These are phyloP conservation scores for Microdon myrmicae DNA, from an alignment of 2,888 invertebrate genomes.

Conservation along the genomic window DNA sequence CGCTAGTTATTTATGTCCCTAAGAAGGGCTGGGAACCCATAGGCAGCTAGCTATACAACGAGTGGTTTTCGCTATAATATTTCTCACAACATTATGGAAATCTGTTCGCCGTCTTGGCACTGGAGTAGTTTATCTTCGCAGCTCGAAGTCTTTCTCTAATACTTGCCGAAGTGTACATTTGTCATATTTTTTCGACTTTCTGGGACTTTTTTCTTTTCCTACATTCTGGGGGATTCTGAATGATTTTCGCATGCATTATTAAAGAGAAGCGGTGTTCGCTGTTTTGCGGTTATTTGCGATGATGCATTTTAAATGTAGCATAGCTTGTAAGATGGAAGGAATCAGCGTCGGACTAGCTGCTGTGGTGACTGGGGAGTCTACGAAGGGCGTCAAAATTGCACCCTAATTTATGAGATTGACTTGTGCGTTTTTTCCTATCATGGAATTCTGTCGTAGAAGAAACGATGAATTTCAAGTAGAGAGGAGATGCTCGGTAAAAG, in stretches of 20 bases:
- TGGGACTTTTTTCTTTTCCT: conserved; percentile 15
- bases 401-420: conserved; percentile 53
- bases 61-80: conserved; percentile 47
- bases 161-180: conserved; percentile 42
- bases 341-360: conserved; percentile 14
- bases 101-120: conserved; percentile 49
- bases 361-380: conserved; percentile 1
- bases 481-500: conserved; percentile 36
- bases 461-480: conserved; percentile 48
- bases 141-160: conserved; percentile 21
- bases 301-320: conserved; percentile 48
- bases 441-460: conserved; percentile 33
- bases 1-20: conserved; percentile 43
- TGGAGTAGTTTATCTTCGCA: conserved; percentile 47
- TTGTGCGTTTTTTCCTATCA: conserved; percentile 40
- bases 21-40: neutral
- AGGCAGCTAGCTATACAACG: too few species aligned
- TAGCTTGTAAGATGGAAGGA: conserved; percentile 31
- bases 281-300: conserved; percentile 52
- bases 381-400: conserved; percentile 40
- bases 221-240: conserved; percentile 8
- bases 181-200: conserved; percentile 40
- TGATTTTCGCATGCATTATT: conserved; percentile 50
- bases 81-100: conserved; percentile 52
- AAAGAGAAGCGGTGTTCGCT: conserved; percentile 37